Evolutionary conservation across 2,113 vertebrate genomes (phyloP).

Genomic region (Silurus glanis): DNA sequence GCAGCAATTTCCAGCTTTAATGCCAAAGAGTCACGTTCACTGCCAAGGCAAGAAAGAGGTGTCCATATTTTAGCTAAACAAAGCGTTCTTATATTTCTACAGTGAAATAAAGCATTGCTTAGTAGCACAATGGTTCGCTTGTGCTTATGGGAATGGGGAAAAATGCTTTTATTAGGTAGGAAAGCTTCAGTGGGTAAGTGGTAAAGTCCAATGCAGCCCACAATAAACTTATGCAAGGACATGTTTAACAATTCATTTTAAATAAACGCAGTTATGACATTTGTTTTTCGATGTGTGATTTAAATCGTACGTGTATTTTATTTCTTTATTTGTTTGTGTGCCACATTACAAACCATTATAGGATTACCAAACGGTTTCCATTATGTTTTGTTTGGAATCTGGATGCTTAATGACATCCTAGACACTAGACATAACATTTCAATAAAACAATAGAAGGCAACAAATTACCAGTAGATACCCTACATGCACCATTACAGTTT

Average conservation of each 20-base stretch:
- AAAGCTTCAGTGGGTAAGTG: neutral
- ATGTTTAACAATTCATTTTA: neutral
- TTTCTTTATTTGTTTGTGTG: too few species aligned
- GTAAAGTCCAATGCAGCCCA: neutral
- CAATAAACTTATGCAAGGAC: neutral
- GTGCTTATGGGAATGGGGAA: neutral
- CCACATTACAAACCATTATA: too few species aligned
- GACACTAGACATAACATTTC: too few species aligned
- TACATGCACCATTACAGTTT: too few species aligned
- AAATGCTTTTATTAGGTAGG: neutral
- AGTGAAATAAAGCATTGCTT: neutral
- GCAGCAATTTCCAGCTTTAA: neutral
- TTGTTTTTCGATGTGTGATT: too few species aligned
- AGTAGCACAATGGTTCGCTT: neutral
- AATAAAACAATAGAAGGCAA: too few species aligned
- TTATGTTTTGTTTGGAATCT: too few species aligned
- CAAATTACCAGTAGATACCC: too few species aligned
- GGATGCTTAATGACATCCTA: too few species aligned
- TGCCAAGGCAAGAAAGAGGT: constrained; percentile 2
- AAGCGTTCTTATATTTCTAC: neutral
- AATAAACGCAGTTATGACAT: neutral
- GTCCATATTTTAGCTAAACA: constrained; percentile 9
- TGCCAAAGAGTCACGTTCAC: neutral
- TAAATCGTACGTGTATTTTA: too few species aligned
- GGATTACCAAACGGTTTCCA: too few species aligned